phyloP scores from a whole-genome alignment of 2,888 invertebrate genomes.

The Pimpla rufipes region DNA sequence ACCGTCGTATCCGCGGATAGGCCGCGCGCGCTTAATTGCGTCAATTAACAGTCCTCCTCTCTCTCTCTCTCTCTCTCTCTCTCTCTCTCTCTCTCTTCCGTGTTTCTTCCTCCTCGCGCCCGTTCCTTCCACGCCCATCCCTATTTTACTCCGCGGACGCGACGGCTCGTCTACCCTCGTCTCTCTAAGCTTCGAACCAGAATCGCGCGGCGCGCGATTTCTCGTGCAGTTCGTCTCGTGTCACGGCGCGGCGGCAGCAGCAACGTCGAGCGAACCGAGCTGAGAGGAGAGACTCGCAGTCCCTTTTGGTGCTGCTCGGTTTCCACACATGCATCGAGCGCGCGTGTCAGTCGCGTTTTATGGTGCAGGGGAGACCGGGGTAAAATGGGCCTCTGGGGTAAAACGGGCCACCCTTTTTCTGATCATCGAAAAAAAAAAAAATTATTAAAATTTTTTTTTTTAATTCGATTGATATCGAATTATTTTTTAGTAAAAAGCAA shows the following conservation, averaged over 20 bases:
- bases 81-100: constrained; percentile 50
- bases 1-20: constrained; percentile 66
- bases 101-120: constrained; percentile 44
- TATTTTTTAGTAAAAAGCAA: no score
- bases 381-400: no score
- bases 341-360: constrained; percentile 17
- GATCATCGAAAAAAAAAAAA: no score
- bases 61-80: constrained; percentile 41
- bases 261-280: background rate
- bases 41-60: constrained; percentile 72
- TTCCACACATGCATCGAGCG: background rate
- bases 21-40: constrained; percentile 71
- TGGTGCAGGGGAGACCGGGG: background rate
- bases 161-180: constrained; percentile 48
- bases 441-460: no score
- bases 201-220: constrained; percentile 26
- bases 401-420: no score
- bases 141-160: constrained; percentile 35
- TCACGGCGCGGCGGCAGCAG: no score
- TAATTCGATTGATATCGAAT: no score
- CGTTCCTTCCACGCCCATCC: constrained; percentile 37
- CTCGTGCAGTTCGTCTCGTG: constrained; percentile 31
- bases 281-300: constrained; percentile 14
- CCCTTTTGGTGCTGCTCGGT: constrained; percentile 4
- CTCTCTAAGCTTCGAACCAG: constrained; percentile 31